Base-by-base conservation (phyloP, 2,797 vertebrate genomes). In the Hyperoplus lanceolatus region DNA sequence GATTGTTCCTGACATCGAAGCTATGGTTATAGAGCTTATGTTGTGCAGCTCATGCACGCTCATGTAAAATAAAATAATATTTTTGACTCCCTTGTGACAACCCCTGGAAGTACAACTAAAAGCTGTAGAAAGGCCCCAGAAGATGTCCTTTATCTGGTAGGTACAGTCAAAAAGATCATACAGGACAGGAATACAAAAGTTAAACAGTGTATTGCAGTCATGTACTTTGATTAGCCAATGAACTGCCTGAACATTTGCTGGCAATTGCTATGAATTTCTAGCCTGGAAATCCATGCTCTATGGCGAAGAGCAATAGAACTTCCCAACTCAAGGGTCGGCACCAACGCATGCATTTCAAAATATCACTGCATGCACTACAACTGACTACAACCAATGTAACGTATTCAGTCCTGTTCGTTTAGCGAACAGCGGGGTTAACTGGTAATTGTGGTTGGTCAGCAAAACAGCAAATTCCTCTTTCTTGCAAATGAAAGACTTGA, bases 1-100 rank as follows among this genome's bases (percentile, higher is more conserved):
- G 39, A 56, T 66, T 57, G 11, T 18, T 56, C 15, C 73, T 57
- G 49, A 61, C 64, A 65, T 73, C 16, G 0, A 54, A 41, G 41
- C 38, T 13, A 6, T 36, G n/a, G 56, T 21, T 21, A 21, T 21
- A 21, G 1, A 21, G 1, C 4, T 51, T n/a, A 49, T 53, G 39
- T 29, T 18, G 43, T 16, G 41, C 13, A 43, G 29, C 68, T 70
- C 51, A 46, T 55, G 69, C 12, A 46, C 8, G 58, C 8, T 46
- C 64, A 16, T 51, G 36, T 73, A 14, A 10, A 39, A 38, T 0
- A 7, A 12, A 11, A 16, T 12, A 12, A 38, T 9, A 14, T 38
- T 62, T 55, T n/a, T 58, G 3, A n/a, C 6, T 54, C 12, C 21
- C 21, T 65, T 5, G 60, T 59, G 39, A 29, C 9, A 39, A 18